phyloP scores from a whole-genome alignment of 2,888 invertebrate genomes.

The Myopa tessellatipennis region DNA sequence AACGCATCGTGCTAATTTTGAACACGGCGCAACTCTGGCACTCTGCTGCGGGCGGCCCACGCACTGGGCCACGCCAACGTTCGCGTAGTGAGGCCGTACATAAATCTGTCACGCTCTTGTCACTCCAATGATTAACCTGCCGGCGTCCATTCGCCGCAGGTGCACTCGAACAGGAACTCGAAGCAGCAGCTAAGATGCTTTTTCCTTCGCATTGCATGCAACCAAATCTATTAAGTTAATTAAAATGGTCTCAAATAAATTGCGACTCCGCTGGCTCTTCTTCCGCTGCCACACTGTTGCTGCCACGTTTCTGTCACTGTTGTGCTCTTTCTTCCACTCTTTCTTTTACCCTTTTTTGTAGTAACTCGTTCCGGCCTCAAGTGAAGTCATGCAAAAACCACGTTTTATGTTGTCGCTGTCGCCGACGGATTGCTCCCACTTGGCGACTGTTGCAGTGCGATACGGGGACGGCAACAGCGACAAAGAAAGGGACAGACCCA shows the following conservation, averaged over 20 bases:
- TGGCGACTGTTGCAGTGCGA: neutral
- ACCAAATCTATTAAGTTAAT: slow-evolving; percentile 38
- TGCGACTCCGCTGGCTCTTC: slow-evolving; percentile 11
- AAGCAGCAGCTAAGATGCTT: neutral
- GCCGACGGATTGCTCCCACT: slow-evolving; percentile 36
- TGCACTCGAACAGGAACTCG: slow-evolving; percentile 10
- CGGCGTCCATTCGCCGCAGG: slow-evolving; percentile 8
- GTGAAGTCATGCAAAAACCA: slow-evolving; percentile 38
- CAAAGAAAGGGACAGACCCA: neutral
- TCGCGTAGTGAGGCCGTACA: slow-evolving; percentile 13
- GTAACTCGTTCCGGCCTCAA: slow-evolving; percentile 30
- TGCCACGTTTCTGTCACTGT: slow-evolving; percentile 13
- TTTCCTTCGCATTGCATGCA: slow-evolving; percentile 2
- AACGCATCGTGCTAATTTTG: neutral
- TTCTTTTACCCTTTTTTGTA: neutral
- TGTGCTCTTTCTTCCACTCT: neutral
- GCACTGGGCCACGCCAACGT: slow-evolving; percentile 28
- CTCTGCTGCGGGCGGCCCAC: neutral
- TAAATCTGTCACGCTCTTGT: slow-evolving; percentile 34
- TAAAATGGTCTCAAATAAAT: slow-evolving; percentile 39
- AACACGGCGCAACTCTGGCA: neutral
- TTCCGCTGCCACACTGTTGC: neutral
- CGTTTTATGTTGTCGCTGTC: slow-evolving; percentile 33
- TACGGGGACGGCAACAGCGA: neutral
- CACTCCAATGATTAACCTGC: slow-evolving; percentile 23